Base-by-base conservation (phyloP, 2,888 invertebrate genomes). In the Apamea epomidion region DNA sequence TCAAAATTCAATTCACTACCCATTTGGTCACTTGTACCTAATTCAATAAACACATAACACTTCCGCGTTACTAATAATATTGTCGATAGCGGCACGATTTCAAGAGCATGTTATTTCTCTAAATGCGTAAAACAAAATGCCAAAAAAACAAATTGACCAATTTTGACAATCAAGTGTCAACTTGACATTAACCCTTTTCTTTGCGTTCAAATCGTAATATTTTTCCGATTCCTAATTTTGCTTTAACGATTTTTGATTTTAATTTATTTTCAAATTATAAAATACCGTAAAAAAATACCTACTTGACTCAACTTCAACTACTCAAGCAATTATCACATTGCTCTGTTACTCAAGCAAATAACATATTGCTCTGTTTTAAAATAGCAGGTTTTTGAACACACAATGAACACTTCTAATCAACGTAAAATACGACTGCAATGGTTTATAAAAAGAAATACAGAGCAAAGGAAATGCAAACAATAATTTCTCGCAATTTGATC, bases 41-140 rank as follows among this genome's bases (percentile, higher is more conserved):
- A 97, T 82, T 97, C 97, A 84, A 97, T 96, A 90, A 87, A 89
- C 90, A 92, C 93, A 93, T 93, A 93, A 90, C 92, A 94, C 92
- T 89, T 85, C 77, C 84, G 90, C 84, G 76, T 75, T 79, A 82
- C 58, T 51, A 79, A 84, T 48, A 32, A 68, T 82, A 84, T 76
- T 77, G 74, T 76, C 74, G 64, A 73, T 83, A 87, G 85, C 74
- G 65, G 80, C 73, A 82, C 78, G 78, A 82, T 84, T 72, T 75
- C 77, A 88, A 74, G 42, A 80, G 76, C 83, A 76, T 85, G 86
- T n/a, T 87, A 85, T 76, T 90, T 87, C 81, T 85, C 1, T 75
- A 83, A 76, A 89, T 72, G 87, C 85, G 86, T 87, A 89, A 87
- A 89, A 87, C 82, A 87, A 88, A 89, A 88, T 88, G 88, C 83